Conservation (phyloP, 2,888 invertebrate genomes). For the Clepsis dumicolana region DNA sequence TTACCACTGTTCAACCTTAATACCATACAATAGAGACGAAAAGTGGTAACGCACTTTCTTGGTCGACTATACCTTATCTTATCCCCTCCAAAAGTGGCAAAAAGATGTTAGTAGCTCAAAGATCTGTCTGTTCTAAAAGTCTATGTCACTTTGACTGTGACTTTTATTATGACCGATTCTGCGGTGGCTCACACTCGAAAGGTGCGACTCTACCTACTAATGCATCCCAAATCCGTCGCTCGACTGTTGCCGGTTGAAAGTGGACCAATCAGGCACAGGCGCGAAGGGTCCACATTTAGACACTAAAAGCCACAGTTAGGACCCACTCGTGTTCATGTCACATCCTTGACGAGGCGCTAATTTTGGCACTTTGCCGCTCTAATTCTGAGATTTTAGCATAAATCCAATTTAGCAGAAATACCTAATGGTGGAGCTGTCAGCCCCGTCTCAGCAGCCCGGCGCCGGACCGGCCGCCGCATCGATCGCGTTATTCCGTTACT, state of each 20-base stretch:
- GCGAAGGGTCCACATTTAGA: background rate
- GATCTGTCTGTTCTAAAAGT: too few relatives aligned
- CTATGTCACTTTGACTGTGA: too few relatives aligned
- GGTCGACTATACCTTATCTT: too few relatives aligned
- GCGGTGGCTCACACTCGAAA: too few relatives aligned
- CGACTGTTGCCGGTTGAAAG: background rate
- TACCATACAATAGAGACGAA: too few relatives aligned
- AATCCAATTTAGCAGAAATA: slow-evolving; percentile 8
- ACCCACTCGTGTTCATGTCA: background rate
- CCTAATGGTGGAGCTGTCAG: slow-evolving; percentile 4
- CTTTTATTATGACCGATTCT: too few relatives aligned
- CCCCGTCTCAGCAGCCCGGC: background rate
- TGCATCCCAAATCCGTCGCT: background rate
- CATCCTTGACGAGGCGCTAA: background rate
- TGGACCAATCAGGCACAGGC: background rate
- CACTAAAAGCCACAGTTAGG: background rate
- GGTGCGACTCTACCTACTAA: too few relatives aligned
- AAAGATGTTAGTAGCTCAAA: too few relatives aligned
- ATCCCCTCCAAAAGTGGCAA: too few relatives aligned
- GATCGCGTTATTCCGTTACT: background rate
- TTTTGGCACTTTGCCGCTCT: background rate
- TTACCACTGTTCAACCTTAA: too few relatives aligned
- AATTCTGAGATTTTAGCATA: slow-evolving; percentile 8
- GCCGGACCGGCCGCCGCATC: background rate
- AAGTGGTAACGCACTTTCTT: too few relatives aligned